Percentiles rank a stretch among this genome's conserved stretches.
phyloP scores from a whole-genome alignment of 1,140 invertebrate species.

The Anastatus disparis region DNA sequence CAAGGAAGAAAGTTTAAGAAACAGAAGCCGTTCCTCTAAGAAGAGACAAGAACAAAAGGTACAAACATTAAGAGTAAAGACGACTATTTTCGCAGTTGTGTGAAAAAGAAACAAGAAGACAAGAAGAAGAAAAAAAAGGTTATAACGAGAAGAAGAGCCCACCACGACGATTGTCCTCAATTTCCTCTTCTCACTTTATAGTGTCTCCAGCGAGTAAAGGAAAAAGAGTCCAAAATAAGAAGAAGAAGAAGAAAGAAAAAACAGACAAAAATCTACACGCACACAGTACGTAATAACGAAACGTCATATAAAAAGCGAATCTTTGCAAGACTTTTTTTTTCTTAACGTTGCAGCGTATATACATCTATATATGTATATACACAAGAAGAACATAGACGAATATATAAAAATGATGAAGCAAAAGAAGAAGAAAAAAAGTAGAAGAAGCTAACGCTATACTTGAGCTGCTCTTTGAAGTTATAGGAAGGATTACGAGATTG shows the following conservation, averaged over 20 bases:
- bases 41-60: conserved; percentile 26
- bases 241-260: too few species aligned
- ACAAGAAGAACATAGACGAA: not conserved
- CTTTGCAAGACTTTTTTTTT: too few species aligned
- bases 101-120: not conserved
- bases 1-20: not conserved
- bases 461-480: conserved; percentile 60
- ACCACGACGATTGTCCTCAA: conserved; percentile 8
- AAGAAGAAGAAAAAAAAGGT: not conserved
- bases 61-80: conserved; percentile 27
- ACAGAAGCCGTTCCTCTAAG: not conserved
- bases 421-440: conserved; percentile 29
- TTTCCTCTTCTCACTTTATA: conserved; percentile 3
- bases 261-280: too few species aligned
- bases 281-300: conserved; percentile 18
- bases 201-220: too few species aligned
- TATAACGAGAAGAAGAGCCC: not conserved
- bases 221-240: too few species aligned
- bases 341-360: too few species aligned
- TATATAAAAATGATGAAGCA: not conserved
- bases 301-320: conserved; percentile 12
- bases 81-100: conserved; percentile 13
- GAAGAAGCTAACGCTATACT: conserved; percentile 38
- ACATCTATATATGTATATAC: not conserved
- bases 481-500: conserved; percentile 66